phyloP scores from a whole-genome alignment of 2,888 invertebrate species.

The Torymus texanus region DNA sequence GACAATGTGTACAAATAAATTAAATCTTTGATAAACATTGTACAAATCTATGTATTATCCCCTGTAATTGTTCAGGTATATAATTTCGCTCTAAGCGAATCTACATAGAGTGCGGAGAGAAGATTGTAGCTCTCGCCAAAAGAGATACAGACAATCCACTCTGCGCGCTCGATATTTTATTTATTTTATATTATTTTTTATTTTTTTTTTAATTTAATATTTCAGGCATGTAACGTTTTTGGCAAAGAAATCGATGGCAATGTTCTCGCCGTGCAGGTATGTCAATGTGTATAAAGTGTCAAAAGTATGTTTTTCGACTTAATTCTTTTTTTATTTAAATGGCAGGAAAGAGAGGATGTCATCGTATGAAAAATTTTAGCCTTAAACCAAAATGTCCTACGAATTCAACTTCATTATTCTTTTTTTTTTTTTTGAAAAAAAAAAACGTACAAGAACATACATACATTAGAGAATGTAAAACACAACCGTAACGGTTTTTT shows the following conservation, averaged over 20 bases:
- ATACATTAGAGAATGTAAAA: constrained; percentile 47
- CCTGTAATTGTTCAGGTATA: constrained; percentile 36
- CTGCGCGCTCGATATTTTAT: background rate
- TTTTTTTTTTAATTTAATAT: constrained; percentile 12
- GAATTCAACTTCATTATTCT: constrained; percentile 23
- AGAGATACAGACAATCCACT: constrained; percentile 1
- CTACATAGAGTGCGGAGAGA: constrained; percentile 25
- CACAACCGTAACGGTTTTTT: constrained; percentile 41
- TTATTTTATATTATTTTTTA: too few relatives aligned
- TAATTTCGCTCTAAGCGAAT: constrained; percentile 38
- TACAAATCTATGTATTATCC: constrained; percentile 45
- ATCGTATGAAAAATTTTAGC: constrained; percentile 27
- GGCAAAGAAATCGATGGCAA: constrained; percentile 8
- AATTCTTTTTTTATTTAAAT: constrained; percentile 30
- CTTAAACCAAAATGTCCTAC: constrained; percentile 42
- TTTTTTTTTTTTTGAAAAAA: constrained; percentile 49
- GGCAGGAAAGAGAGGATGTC: constrained; percentile 6
- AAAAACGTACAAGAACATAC: constrained; percentile 44
- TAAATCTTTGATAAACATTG: constrained; percentile 39
- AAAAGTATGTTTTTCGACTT: constrained; percentile 31
- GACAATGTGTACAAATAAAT: constrained; percentile 35
- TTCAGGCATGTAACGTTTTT: constrained; percentile 31
- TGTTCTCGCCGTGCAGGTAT: constrained; percentile 26
- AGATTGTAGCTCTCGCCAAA: constrained; percentile 6
- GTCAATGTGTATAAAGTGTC: constrained; percentile 17